Percentiles rank a stretch among this genome's conserved stretches.
Evolutionary conservation across 64 coral and sea anemone species (phyloP).

Genomic region (Porites lutea): DNA sequence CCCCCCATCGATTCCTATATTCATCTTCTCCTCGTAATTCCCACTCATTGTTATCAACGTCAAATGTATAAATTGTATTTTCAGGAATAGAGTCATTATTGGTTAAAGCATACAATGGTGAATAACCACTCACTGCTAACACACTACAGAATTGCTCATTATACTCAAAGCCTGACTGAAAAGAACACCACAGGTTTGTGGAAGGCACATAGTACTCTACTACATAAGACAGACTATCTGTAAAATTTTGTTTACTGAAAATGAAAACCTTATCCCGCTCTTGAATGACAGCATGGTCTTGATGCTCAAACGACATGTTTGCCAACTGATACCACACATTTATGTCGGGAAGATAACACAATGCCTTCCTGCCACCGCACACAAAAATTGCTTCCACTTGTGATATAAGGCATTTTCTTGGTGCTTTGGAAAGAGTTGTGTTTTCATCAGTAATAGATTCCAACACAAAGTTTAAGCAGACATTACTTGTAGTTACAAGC

Average conservation of each 20-base stretch:
- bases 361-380: background rate
- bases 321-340: background rate
- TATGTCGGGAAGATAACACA: background rate
- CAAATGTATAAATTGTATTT: background rate
- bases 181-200: background rate
- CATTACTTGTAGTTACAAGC: background rate
- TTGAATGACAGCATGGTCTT: background rate
- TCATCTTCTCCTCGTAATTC: background rate
- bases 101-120: background rate
- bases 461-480: background rate
- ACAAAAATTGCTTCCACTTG: background rate
- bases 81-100: background rate
- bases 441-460: background rate
- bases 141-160: background rate
- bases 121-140: no score
- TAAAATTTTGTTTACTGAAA: background rate
- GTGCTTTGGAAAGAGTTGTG: background rate
- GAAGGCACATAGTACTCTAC: background rate
- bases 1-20: background rate
- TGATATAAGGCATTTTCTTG: background rate
- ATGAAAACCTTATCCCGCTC: background rate
- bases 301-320: background rate
- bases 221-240: background rate
- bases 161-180: background rate
- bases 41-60: background rate